Evolutionary conservation across 2,888 invertebrate species (phyloP).

Genomic region (Acleris holmiana): DNA sequence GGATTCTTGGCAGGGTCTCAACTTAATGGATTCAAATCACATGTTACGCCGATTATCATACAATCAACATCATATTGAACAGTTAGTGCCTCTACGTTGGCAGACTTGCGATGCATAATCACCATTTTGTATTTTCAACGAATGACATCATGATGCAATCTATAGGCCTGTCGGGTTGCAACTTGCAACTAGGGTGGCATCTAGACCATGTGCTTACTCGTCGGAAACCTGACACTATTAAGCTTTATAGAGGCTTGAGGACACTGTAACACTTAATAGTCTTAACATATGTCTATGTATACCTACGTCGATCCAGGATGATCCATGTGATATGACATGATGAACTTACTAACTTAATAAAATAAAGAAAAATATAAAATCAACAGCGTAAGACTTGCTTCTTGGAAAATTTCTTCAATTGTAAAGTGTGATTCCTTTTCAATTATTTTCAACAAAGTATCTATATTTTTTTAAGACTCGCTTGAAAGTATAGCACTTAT

Average conservation of each 20-base stretch:
- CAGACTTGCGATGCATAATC: slow-evolving; percentile 13
- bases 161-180: neutral
- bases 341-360: too few relatives aligned
- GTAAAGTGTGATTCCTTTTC: too few relatives aligned
- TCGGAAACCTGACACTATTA: neutral
- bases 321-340: too few relatives aligned
- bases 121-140: slow-evolving; percentile 2
- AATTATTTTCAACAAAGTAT: too few relatives aligned
- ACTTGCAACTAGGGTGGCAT: neutral
- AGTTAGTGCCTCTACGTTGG: slow-evolving; percentile 26
- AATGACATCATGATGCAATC: neutral
- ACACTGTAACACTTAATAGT: neutral
- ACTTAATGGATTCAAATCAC: slow-evolving; percentile 59
- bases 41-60: slow-evolving; percentile 58
- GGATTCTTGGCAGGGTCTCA: slow-evolving; percentile 27
- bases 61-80: slow-evolving; percentile 42
- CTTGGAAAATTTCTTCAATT: too few relatives aligned
- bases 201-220: neutral
- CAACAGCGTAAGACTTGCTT: too few relatives aligned
- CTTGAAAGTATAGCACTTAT: too few relatives aligned
- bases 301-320: too few relatives aligned
- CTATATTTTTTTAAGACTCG: too few relatives aligned
- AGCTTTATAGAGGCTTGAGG: neutral
- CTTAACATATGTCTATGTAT: too few relatives aligned
- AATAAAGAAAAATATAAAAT: too few relatives aligned